These are phyloP conservation scores for Entomyzon cyanotis DNA, from an alignment of 2,113 vertebrate genomes.

Conservation along the genomic window DNA sequence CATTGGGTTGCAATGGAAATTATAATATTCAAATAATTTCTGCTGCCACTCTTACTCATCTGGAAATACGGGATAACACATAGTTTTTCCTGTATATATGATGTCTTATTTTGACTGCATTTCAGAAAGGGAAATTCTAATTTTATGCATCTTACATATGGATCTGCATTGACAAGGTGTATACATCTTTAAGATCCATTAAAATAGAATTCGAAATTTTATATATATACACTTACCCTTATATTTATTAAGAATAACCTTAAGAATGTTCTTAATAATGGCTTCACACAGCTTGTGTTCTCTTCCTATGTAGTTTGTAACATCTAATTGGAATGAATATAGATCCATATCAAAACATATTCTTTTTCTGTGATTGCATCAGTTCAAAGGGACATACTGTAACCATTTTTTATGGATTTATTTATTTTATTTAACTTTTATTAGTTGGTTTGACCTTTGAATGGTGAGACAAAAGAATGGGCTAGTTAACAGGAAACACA, in stretches of 20 bases:
- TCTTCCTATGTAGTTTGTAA: neutral
- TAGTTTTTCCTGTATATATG: neutral
- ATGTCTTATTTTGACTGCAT: neutral
- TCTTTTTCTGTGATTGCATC: neutral
- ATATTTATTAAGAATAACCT: neutral
- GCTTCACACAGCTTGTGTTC: neutral
- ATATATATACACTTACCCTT: neutral
- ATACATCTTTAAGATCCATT: neutral
- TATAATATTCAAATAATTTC: neutral
- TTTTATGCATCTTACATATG: neutral
- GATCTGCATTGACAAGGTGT: neutral
- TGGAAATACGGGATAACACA: neutral
- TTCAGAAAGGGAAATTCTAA: neutral
- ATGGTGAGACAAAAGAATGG: neutral
- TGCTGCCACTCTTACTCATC: neutral
- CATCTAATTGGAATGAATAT: neutral
- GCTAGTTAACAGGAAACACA: neutral
- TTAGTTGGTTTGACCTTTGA: neutral
- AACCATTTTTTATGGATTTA: neutral
- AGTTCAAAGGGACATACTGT: fast-evolving
- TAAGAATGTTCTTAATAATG: neutral
- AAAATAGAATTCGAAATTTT: neutral
- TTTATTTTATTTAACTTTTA: neutral
- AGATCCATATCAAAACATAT: neutral
- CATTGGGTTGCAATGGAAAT: neutral